These are phyloP conservation scores for Phoeniculus purpureus DNA, from an alignment of 2,797 vertebrate species.

Conservation along the genomic window DNA sequence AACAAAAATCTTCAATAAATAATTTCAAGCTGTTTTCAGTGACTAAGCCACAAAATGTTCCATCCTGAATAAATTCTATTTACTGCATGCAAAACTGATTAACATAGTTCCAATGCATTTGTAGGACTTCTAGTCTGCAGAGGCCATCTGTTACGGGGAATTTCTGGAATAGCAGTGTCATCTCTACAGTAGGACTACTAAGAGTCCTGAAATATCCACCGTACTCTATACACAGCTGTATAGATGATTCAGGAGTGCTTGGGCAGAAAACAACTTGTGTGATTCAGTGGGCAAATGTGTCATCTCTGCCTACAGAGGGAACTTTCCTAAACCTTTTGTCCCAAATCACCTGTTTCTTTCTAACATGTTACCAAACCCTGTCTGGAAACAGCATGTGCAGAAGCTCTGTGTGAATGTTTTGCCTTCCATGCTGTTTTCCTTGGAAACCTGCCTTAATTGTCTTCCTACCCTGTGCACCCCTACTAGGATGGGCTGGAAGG, in stretches of 20 bases:
- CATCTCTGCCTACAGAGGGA: background rate
- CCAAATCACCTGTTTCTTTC: background rate
- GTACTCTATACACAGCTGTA: background rate
- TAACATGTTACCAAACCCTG: background rate
- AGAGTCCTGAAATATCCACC: background rate
- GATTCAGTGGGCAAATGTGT: background rate
- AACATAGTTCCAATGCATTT: conserved; percentile 37
- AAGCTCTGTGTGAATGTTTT: background rate
- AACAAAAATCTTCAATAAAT: conserved; percentile 63
- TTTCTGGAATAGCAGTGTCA: conserved; percentile 46
- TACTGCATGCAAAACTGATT: conserved; percentile 69
- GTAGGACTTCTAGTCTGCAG: conserved; percentile 56
- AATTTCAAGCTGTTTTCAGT: conserved; percentile 65
- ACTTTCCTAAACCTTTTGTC: background rate
- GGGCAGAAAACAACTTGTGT: background rate
- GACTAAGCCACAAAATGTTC: conserved; percentile 70
- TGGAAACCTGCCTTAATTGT: background rate
- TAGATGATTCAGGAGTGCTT: background rate
- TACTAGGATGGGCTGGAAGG: background rate
- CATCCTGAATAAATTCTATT: conserved; percentile 63
- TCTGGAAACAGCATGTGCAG: background rate
- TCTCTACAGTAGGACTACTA: conserved; percentile 3
- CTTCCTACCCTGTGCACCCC: background rate
- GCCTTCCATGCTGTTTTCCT: background rate
- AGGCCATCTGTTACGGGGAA: conserved; percentile 51